Evolutionary conservation across 2,888 invertebrate genomes (phyloP).

Genomic region (Entomobrya proxima): DNA sequence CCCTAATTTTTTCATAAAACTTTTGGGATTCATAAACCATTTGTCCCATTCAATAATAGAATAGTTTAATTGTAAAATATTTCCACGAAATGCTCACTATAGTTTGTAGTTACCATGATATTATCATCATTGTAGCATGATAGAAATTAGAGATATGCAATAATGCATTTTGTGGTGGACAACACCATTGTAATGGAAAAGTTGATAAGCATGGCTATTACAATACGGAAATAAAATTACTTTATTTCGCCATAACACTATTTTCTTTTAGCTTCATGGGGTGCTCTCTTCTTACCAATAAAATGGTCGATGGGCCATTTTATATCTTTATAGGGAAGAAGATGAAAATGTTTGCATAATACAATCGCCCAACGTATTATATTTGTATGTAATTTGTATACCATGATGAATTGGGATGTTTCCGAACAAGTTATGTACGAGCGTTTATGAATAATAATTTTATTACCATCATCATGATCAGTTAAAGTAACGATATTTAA

Average conservation of each 20-base stretch:
- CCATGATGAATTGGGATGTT: conserved; percentile 35
- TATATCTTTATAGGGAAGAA: conserved; percentile 34
- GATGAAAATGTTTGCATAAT: conserved; percentile 38
- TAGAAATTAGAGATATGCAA: background rate
- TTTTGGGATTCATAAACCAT: too few relatives aligned
- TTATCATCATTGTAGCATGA: background rate
- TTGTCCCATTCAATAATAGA: too few relatives aligned
- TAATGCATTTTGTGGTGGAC: background rate
- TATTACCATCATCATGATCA: too few relatives aligned
- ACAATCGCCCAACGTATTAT: background rate
- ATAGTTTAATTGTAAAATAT: too few relatives aligned
- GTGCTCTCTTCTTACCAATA: conserved; percentile 27
- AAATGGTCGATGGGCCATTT: conserved; percentile 55
- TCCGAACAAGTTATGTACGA: background rate
- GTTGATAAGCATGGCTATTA: background rate
- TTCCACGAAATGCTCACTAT: too few relatives aligned
- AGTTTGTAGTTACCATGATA: too few relatives aligned
- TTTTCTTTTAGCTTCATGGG: conserved; percentile 18
- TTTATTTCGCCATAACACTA: conserved; percentile 26
- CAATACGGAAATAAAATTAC: conserved; percentile 50
- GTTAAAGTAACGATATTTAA: too few relatives aligned
- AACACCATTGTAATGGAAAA: background rate
- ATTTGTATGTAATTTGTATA: conserved; percentile 1
- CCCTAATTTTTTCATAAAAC: too few relatives aligned
- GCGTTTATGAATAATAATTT: background rate